Evolutionary conservation across 2,888 invertebrate species (phyloP).

Genomic region (Epirrhoe tristata): DNA sequence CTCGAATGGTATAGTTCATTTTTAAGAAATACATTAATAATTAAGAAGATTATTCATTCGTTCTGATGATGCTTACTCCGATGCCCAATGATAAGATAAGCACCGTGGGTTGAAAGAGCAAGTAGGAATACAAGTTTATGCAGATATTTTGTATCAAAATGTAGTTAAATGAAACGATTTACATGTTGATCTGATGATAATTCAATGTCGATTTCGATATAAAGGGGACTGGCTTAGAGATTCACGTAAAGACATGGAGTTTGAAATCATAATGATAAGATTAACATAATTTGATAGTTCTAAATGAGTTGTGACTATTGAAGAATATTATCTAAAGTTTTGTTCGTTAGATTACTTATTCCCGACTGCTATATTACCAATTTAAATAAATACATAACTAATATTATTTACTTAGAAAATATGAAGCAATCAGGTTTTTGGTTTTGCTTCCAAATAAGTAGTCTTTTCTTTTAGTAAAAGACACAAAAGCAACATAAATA

Average conservation of each 20-base stretch:
- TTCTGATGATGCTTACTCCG: constrained; percentile 39
- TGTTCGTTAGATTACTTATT: constrained; percentile 30
- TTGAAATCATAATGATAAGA: constrained; percentile 44
- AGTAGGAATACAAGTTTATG: constrained; percentile 49
- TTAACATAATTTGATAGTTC: constrained; percentile 43
- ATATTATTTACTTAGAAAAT: constrained; percentile 26
- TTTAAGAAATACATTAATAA: constrained; percentile 36
- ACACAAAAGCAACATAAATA: not conserved
- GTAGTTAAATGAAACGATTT: constrained; percentile 46
- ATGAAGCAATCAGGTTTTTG: constrained; percentile 25
- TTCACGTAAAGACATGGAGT: constrained; percentile 46
- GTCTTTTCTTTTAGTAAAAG: constrained; percentile 4
- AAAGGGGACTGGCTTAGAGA: constrained; percentile 43
- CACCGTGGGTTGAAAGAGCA: constrained; percentile 27
- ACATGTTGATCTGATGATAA: constrained; percentile 52
- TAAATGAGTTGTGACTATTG: constrained; percentile 41
- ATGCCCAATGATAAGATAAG: constrained; percentile 43
- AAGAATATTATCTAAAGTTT: constrained; percentile 36
- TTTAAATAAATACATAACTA: constrained; percentile 31
- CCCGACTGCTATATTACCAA: constrained; percentile 24
- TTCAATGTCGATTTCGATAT: constrained; percentile 50
- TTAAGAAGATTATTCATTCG: constrained; percentile 43
- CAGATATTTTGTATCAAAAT: constrained; percentile 53
- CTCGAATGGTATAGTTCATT: constrained; percentile 44
- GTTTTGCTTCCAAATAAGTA: constrained; percentile 1